Percentiles rank a stretch among this genome's conserved stretches.
Conservation (phyloP, 1,140 invertebrate species). For the Carposina sasakii region DNA sequence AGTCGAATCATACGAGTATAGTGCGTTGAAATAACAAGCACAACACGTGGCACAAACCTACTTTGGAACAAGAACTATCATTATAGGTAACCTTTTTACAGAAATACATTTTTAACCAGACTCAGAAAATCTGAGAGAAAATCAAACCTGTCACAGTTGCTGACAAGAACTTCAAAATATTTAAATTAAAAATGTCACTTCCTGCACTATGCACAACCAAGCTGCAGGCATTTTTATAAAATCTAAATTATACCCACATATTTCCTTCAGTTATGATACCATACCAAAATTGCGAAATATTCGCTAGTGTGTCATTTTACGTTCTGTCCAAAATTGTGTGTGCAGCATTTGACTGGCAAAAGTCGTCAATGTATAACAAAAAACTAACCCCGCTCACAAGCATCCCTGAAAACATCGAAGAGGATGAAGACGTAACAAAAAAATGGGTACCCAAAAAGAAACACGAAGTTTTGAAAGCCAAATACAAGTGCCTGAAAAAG, state of each 20-base stretch:
- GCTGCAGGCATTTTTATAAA: conserved; percentile 26
- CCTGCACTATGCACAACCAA: conserved; percentile 34
- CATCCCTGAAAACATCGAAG: conserved; percentile 45
- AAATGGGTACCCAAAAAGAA: conserved; percentile 66
- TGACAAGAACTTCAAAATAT: too few species aligned
- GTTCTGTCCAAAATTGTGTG: conserved; percentile 45
- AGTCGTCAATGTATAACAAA: conserved; percentile 42
- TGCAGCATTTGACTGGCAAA: conserved; percentile 19
- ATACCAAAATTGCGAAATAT: conserved; percentile 52
- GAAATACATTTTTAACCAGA: too few species aligned
- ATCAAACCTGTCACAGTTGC: too few species aligned
- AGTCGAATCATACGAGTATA: too few species aligned
- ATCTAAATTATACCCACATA: too few species aligned
- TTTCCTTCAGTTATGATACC: conserved; percentile 58
- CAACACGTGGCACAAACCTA: too few species aligned
- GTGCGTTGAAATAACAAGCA: too few species aligned
- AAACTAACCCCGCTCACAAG: conserved; percentile 31
- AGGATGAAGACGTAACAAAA: conserved; percentile 32
- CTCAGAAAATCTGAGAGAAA: too few species aligned
- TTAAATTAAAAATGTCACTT: conserved; percentile 48
- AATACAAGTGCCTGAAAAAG: conserved; percentile 64
- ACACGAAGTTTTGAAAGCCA: conserved; percentile 59
- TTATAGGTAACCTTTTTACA: too few species aligned
- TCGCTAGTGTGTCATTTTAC: conserved; percentile 40
- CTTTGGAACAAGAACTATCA: too few species aligned